phyloP scores from a whole-genome alignment of 2,888 invertebrate species.

The Drosophila cracens region DNA sequence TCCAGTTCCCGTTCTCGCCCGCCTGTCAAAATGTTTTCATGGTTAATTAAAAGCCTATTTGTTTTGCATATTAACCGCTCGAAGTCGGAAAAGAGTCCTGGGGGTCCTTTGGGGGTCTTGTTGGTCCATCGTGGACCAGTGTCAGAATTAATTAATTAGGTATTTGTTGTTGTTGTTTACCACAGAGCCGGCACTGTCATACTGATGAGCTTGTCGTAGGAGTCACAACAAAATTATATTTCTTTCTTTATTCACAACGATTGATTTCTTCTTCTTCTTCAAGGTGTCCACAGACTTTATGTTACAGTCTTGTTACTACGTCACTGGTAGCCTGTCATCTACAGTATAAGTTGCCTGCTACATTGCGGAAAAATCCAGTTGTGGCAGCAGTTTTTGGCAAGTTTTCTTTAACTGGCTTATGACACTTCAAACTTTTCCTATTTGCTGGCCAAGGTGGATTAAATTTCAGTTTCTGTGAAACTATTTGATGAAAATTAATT shows the following conservation, averaged over 20 bases:
- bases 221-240: background rate
- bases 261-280: background rate
- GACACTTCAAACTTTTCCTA: background rate
- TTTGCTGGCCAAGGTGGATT: background rate
- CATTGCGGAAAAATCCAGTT: background rate
- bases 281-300: too few relatives aligned
- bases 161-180: conserved; percentile 15
- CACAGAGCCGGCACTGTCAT: background rate
- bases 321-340: background rate
- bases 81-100: background rate
- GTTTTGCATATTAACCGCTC: conserved; percentile 46
- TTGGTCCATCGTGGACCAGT: background rate
- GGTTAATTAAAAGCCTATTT: conserved; percentile 65
- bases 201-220: conserved; percentile 6
- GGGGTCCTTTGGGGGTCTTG: rapidly evolving
- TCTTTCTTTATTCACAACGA: background rate
- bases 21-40: conserved; percentile 52
- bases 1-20: conserved; percentile 9
- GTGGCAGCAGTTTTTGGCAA: background rate
- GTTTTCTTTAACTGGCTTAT: too few relatives aligned
- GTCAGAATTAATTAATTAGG: conserved; percentile 42
- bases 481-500: background rate
- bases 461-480: background rate
- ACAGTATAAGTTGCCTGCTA: background rate
- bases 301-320: too few relatives aligned